These are phyloP conservation scores for Scleropages formosus DNA, from an alignment of 2,797 vertebrate genomes.

Conservation along the genomic window DNA sequence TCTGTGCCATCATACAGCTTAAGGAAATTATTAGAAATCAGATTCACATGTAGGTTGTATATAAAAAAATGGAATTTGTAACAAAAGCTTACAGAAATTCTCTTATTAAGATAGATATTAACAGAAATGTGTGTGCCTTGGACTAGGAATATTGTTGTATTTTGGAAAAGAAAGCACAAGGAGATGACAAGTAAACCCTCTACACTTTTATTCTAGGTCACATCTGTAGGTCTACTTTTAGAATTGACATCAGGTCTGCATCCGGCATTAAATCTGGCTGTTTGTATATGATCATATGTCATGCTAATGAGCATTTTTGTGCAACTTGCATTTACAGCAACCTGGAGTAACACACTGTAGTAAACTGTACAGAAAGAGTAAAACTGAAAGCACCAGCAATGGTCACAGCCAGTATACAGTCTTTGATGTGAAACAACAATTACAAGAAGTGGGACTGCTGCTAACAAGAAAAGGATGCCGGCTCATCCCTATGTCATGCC, in stretches of 20 bases:
- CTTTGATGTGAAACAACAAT: conserved; percentile 56
- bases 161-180: background rate
- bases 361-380: conserved; percentile 39
- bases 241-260: background rate
- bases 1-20: background rate
- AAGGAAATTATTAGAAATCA: background rate
- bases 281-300: conserved; percentile 33
- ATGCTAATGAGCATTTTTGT: conserved; percentile 28
- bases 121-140: background rate
- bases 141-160: background rate
- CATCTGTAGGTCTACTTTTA: background rate
- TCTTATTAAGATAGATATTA: background rate
- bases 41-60: background rate
- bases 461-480: conserved; percentile 62
- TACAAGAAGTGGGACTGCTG: conserved; percentile 66
- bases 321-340: conserved; percentile 31
- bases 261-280: background rate
- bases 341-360: conserved; percentile 7
- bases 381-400: conserved; percentile 52
- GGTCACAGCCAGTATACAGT: conserved; percentile 41
- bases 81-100: background rate
- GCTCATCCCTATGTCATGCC: conserved; percentile 52
- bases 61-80: background rate
- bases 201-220: background rate
- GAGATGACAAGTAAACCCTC: background rate